Conservation (phyloP, 2,113 vertebrate genomes). For the Aegypius monachus region DNA sequence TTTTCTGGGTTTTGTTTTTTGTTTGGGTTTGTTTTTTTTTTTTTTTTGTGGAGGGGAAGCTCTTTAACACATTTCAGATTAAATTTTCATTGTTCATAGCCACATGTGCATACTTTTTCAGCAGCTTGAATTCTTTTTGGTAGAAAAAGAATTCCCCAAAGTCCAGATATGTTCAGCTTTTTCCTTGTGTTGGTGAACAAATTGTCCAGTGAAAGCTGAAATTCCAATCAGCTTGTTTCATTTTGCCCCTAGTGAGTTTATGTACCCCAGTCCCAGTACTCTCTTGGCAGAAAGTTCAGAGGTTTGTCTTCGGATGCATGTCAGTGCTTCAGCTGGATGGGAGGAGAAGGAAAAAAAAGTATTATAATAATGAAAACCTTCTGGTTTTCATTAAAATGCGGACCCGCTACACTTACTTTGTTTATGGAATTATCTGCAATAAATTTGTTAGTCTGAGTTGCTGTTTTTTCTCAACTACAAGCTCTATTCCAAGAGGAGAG, state of each 20-base stretch:
- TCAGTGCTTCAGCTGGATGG: conserved; percentile 44
- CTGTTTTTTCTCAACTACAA: neutral
- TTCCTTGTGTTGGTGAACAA: conserved; percentile 42
- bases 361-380: conserved; percentile 14
- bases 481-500: neutral
- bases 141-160: conserved; percentile 3
- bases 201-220: conserved; percentile 32
- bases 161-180: conserved; percentile 17
- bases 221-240: conserved; percentile 45
- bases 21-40: neutral
- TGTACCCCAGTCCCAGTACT: neutral
- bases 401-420: conserved; percentile 7
- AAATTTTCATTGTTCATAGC: neutral
- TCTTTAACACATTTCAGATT: neutral
- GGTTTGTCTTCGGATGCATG: neutral
- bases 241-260: conserved; percentile 41
- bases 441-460: neutral
- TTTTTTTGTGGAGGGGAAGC: neutral
- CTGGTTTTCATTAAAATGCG: conserved; percentile 44
- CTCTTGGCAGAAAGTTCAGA: conserved; percentile 33
- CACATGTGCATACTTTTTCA: neutral
- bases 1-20: neutral
- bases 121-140: neutral
- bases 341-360: neutral
- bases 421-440: conserved; percentile 31